Evolutionary conservation across 2,888 invertebrate species (phyloP), one percentile per base, ranked within the genome.

Genomic region (Epinotia demarniana): DNA sequence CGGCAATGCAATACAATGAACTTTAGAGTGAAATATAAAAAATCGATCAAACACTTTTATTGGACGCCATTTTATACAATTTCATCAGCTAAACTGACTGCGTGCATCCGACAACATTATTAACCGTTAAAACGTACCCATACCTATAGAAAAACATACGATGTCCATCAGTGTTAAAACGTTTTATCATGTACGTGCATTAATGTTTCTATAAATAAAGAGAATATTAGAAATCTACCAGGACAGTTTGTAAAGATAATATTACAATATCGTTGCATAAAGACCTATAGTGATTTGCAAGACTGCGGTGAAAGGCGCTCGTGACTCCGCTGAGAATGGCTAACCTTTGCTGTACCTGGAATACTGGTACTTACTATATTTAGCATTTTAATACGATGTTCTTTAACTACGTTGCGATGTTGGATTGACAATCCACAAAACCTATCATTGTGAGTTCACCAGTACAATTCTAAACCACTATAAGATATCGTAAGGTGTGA

Each of bases 231-330:
- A 69, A 69, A 69, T 69, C 69, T 43, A 49, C n/a, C 58, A 43
- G 39, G 43, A 68, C 19, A 66, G 43, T 49, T 60, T 53, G 18
- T 23, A 61, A 73, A 55, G 57, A 67, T 68, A 73, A 23, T 67
- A 73, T 68, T 68, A 57, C 61, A 70, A 58, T 64, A 70, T 70
- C 63, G 58, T 75, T 75, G 64, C 71, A 75, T 79, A 78, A 80
- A 83, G 82, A 82, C 75, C 80, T 82, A 85, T 85, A 85, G 82
- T 83, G 82, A 84, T 86, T 86, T 83, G 80, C 70, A 74, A 73
- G 70, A 61, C 82, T 79, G 81, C 79, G 83, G 88, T 86, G 87
- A 88, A 88, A 88, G 89, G 85, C 84, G 82, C 81, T 87, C 86
- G 86, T 86, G 86, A 85, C 84, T 82, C 11, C 43, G 60, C 43